Conservation (phyloP, 2,113 vertebrate genomes). For the Gymnogyps californianus region DNA sequence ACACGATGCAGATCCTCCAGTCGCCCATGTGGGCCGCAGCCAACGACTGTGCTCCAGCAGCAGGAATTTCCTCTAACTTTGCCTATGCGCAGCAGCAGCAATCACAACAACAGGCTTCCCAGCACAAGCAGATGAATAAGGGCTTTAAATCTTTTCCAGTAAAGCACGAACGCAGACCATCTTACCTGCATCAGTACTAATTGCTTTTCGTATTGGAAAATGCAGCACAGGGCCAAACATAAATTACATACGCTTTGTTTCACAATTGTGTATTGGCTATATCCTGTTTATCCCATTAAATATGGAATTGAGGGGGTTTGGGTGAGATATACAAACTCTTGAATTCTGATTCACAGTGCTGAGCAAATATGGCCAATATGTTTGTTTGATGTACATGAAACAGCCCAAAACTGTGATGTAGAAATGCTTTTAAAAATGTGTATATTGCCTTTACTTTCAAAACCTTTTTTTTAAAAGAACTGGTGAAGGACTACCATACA, state of each 20-base stretch:
- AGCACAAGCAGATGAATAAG: slow-evolving; percentile 91
- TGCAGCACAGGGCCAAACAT: slow-evolving; percentile 17
- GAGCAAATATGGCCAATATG: slow-evolving; percentile 56
- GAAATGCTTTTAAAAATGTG: slow-evolving; percentile 53
- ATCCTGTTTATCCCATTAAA: neutral
- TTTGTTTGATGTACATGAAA: slow-evolving; percentile 19
- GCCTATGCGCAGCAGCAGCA: slow-evolving; percentile 84
- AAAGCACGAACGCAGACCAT: slow-evolving; percentile 92
- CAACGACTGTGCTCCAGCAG: slow-evolving; percentile 80
- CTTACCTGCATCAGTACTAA: slow-evolving; percentile 96
- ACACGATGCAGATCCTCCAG: slow-evolving; percentile 93
- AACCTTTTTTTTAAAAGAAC: slow-evolving; percentile 15
- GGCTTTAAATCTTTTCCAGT: slow-evolving; percentile 95
- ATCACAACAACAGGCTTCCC: slow-evolving; percentile 69
- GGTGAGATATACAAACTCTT: neutral
- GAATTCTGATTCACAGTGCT: slow-evolving; percentile 35
- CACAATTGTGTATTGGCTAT: neutral
- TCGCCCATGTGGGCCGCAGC: slow-evolving; percentile 91
- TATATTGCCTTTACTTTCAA: slow-evolving; percentile 66
- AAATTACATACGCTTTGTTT: neutral
- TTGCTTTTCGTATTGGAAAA: neutral
- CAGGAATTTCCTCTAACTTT: slow-evolving; percentile 81
- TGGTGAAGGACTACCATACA: slow-evolving; percentile 65
- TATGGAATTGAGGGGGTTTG: neutral
- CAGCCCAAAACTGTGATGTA: slow-evolving; percentile 67